phyloP scores from a whole-genome alignment of 1,140 invertebrate species.

The Augochlora pura region DNA sequence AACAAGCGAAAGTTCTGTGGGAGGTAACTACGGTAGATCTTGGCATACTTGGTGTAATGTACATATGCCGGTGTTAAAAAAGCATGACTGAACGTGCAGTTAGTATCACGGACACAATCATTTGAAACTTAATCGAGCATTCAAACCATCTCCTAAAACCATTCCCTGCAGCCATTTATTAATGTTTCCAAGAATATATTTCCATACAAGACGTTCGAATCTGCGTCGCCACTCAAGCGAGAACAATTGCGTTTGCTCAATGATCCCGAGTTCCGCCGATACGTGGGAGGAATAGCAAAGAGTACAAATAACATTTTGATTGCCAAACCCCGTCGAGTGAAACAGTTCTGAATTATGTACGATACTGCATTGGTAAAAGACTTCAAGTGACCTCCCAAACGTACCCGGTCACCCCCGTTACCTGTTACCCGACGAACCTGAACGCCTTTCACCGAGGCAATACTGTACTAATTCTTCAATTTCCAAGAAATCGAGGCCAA shows the following conservation, averaged over 20 bases:
- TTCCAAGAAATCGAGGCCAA: not conserved
- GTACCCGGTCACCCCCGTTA: not conserved
- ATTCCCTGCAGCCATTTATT: not conserved
- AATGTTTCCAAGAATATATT: not conserved
- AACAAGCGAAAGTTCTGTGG: not conserved
- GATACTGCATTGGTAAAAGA: not conserved
- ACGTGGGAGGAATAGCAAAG: not conserved
- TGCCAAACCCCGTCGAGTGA: no score
- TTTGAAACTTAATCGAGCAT: not conserved
- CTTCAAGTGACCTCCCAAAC: not conserved
- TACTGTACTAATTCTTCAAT: not conserved
- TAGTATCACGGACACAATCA: not conserved
- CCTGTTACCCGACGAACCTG: not conserved
- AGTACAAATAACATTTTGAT: not conserved
- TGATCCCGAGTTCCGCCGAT: conserved; percentile 30
- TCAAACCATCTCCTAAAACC: not conserved
- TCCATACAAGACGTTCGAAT: not conserved
- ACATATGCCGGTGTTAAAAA: conserved; percentile 5
- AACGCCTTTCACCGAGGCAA: not conserved
- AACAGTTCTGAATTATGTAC: not conserved
- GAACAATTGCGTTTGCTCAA: conserved; percentile 20
- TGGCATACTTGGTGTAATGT: not conserved
- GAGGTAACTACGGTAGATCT: conserved; percentile 5
- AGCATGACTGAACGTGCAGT: not conserved
- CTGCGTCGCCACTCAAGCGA: conserved; percentile 2